Conservation (phyloP, 2,888 invertebrate species). For the Nasonia oneida region DNA sequence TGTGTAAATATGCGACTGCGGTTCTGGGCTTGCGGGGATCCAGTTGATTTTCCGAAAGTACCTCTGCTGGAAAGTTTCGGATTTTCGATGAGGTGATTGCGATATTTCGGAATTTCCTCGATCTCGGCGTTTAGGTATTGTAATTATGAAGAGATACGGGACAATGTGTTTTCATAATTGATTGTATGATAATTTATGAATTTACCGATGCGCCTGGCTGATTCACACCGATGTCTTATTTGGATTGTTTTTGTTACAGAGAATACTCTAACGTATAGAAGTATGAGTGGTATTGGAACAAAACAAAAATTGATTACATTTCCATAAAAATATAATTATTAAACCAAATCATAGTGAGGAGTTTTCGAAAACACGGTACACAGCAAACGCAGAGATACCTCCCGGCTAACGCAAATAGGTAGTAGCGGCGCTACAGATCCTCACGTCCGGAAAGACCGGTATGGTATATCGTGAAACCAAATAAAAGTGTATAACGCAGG, state of each 20-base stretch:
- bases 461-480: background rate
- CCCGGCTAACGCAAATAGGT: too few species aligned
- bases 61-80: background rate
- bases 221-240: background rate
- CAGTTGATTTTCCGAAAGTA: background rate
- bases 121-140: background rate
- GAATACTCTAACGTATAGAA: too few species aligned
- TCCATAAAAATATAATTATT: too few species aligned
- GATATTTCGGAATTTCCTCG: background rate
- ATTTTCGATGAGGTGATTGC: background rate
- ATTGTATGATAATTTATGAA: background rate
- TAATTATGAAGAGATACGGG: background rate
- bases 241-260: background rate
- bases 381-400: too few species aligned
- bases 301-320: too few species aligned
- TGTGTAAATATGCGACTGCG: background rate
- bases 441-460: background rate
- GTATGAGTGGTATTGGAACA: background rate
- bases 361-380: too few species aligned
- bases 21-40: background rate
- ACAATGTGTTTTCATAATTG: conserved; percentile 5
- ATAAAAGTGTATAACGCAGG: background rate
- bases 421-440: too few species aligned
- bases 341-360: too few species aligned
- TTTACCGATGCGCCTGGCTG: background rate